Evolutionary conservation across 2,113 vertebrate genomes (phyloP).

Genomic region (Scartelaos histophorus): DNA sequence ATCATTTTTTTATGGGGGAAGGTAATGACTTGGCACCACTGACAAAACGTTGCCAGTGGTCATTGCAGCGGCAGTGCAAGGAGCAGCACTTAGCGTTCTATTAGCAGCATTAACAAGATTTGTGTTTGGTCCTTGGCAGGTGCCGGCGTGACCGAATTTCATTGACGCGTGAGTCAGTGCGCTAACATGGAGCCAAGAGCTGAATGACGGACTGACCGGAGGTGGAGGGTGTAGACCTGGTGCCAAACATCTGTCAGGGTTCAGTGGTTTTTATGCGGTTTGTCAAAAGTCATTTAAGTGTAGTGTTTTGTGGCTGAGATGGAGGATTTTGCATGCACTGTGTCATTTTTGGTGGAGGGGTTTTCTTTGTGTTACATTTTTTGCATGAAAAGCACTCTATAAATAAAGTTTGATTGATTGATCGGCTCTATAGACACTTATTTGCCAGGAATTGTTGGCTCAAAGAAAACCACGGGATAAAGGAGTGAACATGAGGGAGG

Average conservation of each 20-base stretch:
- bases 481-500: too few relatives aligned
- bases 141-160: not conserved
- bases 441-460: too few relatives aligned
- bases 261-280: not conserved
- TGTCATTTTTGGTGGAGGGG: too few relatives aligned
- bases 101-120: conserved; percentile 23
- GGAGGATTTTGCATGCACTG: not conserved
- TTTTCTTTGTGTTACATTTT: too few relatives aligned
- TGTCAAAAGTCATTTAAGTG: not conserved
- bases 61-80: conserved; percentile 14
- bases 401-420: too few relatives aligned
- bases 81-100: conserved; percentile 20
- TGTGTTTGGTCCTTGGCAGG: conserved; percentile 13
- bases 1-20: conserved; percentile 10
- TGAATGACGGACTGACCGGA: not conserved
- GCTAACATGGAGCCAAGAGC: not conserved
- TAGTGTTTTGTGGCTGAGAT: too few relatives aligned
- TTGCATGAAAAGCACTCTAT: too few relatives aligned
- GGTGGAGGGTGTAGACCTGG: not conserved
- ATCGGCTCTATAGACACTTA: too few relatives aligned
- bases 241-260: not conserved
- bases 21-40: conserved; percentile 23
- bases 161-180: not conserved
- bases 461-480: too few relatives aligned
- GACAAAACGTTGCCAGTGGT: conserved; percentile 11